Conservation (phyloP, 2,888 invertebrate species). For the Brachypterus glaber region DNA sequence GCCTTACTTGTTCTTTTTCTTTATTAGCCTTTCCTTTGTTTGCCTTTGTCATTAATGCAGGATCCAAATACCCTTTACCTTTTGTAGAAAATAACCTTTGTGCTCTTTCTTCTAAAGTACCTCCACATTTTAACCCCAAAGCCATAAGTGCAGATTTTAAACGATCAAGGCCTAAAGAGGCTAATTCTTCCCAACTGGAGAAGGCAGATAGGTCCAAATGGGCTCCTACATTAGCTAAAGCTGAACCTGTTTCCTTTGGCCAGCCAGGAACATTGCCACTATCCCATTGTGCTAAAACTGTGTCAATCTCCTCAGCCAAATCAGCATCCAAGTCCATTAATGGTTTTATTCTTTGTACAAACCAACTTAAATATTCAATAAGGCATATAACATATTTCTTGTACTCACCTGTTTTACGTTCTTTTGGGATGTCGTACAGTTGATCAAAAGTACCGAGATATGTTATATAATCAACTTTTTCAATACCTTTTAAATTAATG, state of each 20-base stretch:
- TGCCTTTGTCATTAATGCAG: constrained; percentile 82
- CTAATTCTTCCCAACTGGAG: constrained; percentile 93
- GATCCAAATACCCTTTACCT: constrained; percentile 86
- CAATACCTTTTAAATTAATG: constrained; percentile 93
- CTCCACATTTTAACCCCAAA: constrained; percentile 94
- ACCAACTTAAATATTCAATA: constrained; percentile 77
- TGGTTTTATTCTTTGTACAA: constrained; percentile 75
- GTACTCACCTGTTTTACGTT: constrained; percentile 80
- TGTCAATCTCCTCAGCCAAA: constrained; percentile 64
- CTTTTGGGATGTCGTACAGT: constrained; percentile 88
- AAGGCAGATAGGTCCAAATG: constrained; percentile 97
- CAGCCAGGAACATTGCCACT: constrained; percentile 88
- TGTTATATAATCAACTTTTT: constrained; percentile 93
- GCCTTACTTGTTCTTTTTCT: constrained; percentile 56
- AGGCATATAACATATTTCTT: constrained; percentile 74
- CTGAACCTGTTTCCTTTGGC: constrained; percentile 93
- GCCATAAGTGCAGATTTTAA: constrained; percentile 96
- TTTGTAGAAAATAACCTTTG: constrained; percentile 93
- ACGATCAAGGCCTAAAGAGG: constrained; percentile 92
- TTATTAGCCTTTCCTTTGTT: constrained; percentile 61
- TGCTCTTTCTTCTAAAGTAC: constrained; percentile 94
- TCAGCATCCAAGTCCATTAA: constrained; percentile 73
- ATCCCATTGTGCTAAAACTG: constrained; percentile 82
- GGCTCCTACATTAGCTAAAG: constrained; percentile 88
- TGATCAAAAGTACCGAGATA: constrained; percentile 92